phyloP scores from a whole-genome alignment of 2,113 vertebrate genomes.

The Microtus montanus region DNA sequence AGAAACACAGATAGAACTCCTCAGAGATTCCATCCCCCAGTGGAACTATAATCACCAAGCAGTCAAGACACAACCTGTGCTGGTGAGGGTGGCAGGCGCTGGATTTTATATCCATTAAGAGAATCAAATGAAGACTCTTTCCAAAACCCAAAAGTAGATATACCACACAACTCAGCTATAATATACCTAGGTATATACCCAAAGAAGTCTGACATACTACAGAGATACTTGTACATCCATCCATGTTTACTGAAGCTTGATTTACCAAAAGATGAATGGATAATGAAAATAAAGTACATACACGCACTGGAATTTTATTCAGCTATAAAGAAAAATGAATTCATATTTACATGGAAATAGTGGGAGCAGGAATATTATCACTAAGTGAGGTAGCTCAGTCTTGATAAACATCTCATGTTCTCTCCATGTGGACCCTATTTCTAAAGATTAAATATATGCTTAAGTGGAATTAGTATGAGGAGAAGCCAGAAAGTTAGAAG shows the following conservation, averaged over 20 bases:
- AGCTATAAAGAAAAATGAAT: neutral
- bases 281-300: neutral
- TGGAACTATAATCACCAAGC: neutral
- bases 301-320: neutral
- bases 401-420: neutral
- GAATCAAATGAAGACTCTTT: neutral
- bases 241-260: neutral
- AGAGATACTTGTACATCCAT: neutral
- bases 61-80: neutral
- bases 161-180: neutral
- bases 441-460: neutral
- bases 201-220: neutral
- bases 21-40: neutral
- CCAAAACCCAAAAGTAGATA: neutral
- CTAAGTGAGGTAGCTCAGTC: neutral
- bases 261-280: neutral
- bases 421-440: neutral
- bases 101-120: neutral
- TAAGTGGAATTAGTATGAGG: neutral
- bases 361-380: neutral
- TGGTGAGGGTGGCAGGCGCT: neutral
- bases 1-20: neutral
- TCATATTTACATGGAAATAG: neutral
- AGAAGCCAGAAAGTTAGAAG: neutral
- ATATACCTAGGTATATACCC: neutral